A percentile compares a stretch with the other conserved stretches of the same genome.
Evolutionary conservation across 2,797 vertebrate species (phyloP).

Genomic region (Gambusia yucatana): DNA sequence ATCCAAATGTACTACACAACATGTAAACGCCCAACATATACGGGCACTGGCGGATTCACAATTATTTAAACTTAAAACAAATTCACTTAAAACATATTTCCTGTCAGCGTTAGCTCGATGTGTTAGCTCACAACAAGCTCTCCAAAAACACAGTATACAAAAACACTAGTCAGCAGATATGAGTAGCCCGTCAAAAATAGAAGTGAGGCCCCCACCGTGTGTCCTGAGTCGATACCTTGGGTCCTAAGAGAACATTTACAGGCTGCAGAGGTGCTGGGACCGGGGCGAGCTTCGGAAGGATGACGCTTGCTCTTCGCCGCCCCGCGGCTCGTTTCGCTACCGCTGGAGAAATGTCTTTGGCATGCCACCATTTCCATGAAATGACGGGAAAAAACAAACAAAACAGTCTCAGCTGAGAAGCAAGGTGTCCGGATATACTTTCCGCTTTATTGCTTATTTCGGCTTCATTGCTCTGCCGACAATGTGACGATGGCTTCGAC

Average conservation of each 20-base stretch:
- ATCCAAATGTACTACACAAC: neutral
- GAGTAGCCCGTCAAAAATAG: neutral
- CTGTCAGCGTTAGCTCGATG: conserved; percentile 28
- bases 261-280: conserved; percentile 24
- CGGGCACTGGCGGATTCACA: neutral
- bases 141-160: conserved; percentile 3
- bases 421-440: neutral
- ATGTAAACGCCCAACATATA: neutral
- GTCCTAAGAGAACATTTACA: neutral
- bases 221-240: conserved; percentile 11
- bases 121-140: conserved; percentile 13
- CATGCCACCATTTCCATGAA: neutral
- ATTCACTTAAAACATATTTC: neutral
- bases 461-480: neutral
- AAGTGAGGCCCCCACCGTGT: neutral
- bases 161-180: neutral
- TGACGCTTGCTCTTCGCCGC: conserved; percentile 50
- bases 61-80: neutral
- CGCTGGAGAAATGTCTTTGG: neutral
- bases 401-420: neutral
- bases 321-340: conserved; percentile 18
- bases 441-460: neutral
- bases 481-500: neutral
- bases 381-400: neutral
- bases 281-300: conserved; percentile 34